phyloP scores from a whole-genome alignment of 2,113 vertebrate genomes.

The Morone chrysops region DNA sequence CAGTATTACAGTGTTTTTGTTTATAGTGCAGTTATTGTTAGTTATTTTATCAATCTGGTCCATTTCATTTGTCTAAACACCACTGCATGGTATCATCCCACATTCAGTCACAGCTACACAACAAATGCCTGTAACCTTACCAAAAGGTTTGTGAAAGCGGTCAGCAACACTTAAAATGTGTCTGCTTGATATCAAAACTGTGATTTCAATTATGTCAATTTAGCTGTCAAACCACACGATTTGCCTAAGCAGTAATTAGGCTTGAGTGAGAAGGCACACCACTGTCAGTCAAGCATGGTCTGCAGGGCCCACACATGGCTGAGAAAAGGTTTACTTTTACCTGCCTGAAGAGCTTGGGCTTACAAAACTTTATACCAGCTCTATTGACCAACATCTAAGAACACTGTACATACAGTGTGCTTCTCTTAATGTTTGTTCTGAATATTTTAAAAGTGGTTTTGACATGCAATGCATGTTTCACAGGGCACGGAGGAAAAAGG shows the following conservation, averaged over 20 bases:
- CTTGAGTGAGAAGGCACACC: constrained; percentile 3
- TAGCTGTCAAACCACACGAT: constrained; percentile 8
- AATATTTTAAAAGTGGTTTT: neutral
- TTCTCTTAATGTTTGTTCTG: neutral
- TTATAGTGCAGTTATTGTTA: neutral
- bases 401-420: neutral
- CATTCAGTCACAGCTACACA: constrained; percentile 23
- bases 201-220: constrained; percentile 11
- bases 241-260: constrained; percentile 11
- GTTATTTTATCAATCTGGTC: neutral
- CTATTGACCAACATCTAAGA: neutral
- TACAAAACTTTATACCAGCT: neutral
- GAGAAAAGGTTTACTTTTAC: neutral
- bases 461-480: neutral
- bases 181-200: constrained; percentile 24
- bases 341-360: neutral
- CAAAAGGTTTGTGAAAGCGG: constrained; percentile 5
- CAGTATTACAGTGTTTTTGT: neutral
- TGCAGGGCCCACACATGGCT: neutral
- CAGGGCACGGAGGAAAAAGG: constrained; percentile 98
- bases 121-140: constrained; percentile 11
- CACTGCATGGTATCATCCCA: neutral
- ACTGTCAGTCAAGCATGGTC: constrained; percentile 11
- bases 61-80: neutral
- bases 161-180: neutral